A percentile compares a stretch with the other conserved stretches of the same genome.
Conservation (phyloP, 2,888 invertebrate genomes). For the Pollenia griseotomentosa region DNA sequence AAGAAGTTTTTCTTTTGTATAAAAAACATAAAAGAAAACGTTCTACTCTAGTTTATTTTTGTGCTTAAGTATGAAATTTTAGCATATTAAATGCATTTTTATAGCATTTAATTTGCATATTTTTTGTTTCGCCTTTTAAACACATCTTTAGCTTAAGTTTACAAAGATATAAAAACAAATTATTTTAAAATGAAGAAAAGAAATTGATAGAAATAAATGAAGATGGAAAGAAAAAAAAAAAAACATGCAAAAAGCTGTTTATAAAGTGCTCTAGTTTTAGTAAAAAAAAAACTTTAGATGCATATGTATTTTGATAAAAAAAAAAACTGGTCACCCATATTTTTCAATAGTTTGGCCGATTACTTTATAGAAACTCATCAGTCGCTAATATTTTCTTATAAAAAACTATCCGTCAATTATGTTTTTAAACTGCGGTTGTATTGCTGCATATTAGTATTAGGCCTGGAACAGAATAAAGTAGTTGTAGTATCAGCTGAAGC, state of each 20-base stretch:
- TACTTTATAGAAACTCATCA: too few relatives aligned
- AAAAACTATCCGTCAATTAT: too few relatives aligned
- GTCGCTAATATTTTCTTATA: too few relatives aligned
- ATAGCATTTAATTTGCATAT: conserved; percentile 47
- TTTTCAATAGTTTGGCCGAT: too few relatives aligned
- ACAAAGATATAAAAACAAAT: not conserved
- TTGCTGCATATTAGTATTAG: too few relatives aligned
- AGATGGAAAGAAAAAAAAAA: not conserved
- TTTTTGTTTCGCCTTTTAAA: conserved; percentile 26
- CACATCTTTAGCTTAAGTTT: not conserved
- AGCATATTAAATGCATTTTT: conserved; percentile 5
- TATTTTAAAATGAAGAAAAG: not conserved
- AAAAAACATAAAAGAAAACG: conserved; percentile 1
- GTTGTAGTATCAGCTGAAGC: too few relatives aligned
- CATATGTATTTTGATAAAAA: too few relatives aligned
- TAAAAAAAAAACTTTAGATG: too few relatives aligned
- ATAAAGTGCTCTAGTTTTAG: too few relatives aligned
- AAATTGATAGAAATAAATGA: not conserved
- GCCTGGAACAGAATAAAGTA: too few relatives aligned
- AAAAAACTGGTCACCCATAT: too few relatives aligned
- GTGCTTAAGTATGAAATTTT: not conserved
- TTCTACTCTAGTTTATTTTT: conserved; percentile 52
- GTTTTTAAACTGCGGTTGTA: too few relatives aligned
- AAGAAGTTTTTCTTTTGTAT: conserved; percentile 11
- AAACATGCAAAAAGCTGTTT: not conserved